Base-by-base conservation (phyloP, 1,140 invertebrate genomes). In the Antheraea mylitta region DNA sequence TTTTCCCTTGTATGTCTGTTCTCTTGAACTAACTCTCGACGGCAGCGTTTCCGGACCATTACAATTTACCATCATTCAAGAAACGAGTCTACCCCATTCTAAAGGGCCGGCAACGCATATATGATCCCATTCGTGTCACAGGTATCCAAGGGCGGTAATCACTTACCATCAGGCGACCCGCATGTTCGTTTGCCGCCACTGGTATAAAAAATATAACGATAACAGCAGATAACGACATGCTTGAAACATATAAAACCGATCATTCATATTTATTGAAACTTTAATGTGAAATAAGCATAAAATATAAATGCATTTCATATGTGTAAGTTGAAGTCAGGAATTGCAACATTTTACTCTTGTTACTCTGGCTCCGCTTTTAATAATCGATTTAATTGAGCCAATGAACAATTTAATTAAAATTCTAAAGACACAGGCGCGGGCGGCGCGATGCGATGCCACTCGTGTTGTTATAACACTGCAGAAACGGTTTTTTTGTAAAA, bases 381-480 rank as follows among this genome's bases (percentile, higher is more conserved):
- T 83, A 83, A 83, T 86, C 82, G 81, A 81, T 83, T 82, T 87
- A 83, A 87, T 85, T 85, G 80, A 87, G 81, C 81, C 82, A 86
- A 86, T 87, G 85, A 87, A 83, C 80, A 83, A 85, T 87, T 87
- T 87, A 87, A 87, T 87, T 85, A 87, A 87, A 85, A 85, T 83
- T 85, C 85, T 87, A 78, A 87, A 85, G 85, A 85, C 82, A 85
- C 75, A 73, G 68, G 76, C 68, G 72, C 73, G 69, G 66, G 68
- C 68, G 68, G 69, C 69, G 76, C 69, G 78, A 75, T 79, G 75
- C 69, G 73, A 68, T 69, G 66, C 73, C 67, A 68, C 64, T 59
- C 53, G 64, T 69, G 83, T 77, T 67, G 68, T 67, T 67, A 77
- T 66, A 18, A 67, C 59, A 66, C 11, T 70, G 18, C 3, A 19